Conservation (phyloP, 2,888 invertebrate genomes). For the Tinea trinotella region DNA sequence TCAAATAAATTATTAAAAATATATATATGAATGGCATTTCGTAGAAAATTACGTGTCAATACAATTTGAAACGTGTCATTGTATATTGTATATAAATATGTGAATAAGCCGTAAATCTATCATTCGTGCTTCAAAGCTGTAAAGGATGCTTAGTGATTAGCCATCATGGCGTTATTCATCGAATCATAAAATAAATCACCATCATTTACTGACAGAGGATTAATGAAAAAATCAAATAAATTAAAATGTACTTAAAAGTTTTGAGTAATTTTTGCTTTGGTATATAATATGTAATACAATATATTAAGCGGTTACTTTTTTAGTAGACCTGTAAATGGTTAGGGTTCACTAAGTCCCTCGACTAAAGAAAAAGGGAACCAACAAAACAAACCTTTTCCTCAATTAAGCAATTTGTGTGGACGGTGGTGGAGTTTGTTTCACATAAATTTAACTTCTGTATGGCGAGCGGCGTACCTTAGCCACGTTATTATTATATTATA, state of each 20-base stretch:
- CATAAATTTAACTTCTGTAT: constrained; percentile 41
- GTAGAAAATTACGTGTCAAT: too few species aligned
- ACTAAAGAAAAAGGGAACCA: constrained; percentile 36
- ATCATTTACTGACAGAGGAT: too few species aligned
- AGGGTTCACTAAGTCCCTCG: constrained; percentile 18
- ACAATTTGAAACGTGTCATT: too few species aligned
- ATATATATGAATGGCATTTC: too few species aligned
- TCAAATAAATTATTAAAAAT: too few species aligned
- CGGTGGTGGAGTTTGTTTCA: constrained; percentile 15
- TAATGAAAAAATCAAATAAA: too few species aligned
- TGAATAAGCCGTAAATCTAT: neutral
- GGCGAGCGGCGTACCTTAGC: constrained; percentile 23
- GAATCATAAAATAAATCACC: too few species aligned
- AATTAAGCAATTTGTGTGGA: constrained; percentile 49
- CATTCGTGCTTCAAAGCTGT: neutral
- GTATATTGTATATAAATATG: too few species aligned
- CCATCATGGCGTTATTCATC: neutral
- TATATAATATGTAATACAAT: too few species aligned
- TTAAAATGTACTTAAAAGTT: too few species aligned
- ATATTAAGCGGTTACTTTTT: constrained; percentile 1
- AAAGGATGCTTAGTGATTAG: neutral
- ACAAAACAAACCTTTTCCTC: constrained; percentile 45
- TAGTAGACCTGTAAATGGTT: neutral
- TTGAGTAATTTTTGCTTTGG: too few species aligned
- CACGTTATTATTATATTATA: constrained; percentile 14